Evolutionary conservation across 2,797 vertebrate genomes (phyloP).

Genomic region (Tragopan temminckii): DNA sequence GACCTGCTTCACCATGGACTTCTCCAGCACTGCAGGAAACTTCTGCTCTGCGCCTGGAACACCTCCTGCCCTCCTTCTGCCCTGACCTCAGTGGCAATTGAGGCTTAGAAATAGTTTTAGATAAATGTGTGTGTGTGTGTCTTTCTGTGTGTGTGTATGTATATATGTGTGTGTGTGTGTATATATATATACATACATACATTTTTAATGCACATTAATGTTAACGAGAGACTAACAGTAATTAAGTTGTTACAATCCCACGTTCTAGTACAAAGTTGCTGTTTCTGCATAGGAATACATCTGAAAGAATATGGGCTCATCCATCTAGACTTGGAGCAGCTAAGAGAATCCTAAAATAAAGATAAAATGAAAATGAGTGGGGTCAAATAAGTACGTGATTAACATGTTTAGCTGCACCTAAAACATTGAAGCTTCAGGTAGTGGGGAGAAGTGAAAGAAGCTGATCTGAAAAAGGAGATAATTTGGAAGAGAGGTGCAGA

Average conservation of each 20-base stretch:
- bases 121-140: too few species aligned
- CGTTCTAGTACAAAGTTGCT: not conserved
- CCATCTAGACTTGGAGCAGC: not conserved
- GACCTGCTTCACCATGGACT: too few species aligned
- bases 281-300: not conserved
- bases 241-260: not conserved
- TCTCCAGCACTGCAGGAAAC: too few species aligned
- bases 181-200: not conserved
- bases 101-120: not conserved
- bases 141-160: too few species aligned
- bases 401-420: not conserved
- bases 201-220: not conserved
- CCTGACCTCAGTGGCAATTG: too few species aligned
- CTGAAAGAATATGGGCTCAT: not conserved
- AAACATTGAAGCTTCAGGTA: not conserved
- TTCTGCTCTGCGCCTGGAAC: too few species aligned
- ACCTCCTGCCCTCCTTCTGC: too few species aligned
- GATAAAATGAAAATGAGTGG: not conserved
- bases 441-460: accelerated
- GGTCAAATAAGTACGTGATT: not conserved
- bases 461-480: not conserved
- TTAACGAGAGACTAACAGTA: not conserved
- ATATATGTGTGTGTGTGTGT: too few species aligned
- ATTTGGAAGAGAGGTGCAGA: not conserved
- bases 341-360: not conserved